Percentiles rank a stretch among this genome's conserved stretches.
phyloP scores from a whole-genome alignment of 1,140 invertebrate genomes.

The Panulirus ornatus region DNA sequence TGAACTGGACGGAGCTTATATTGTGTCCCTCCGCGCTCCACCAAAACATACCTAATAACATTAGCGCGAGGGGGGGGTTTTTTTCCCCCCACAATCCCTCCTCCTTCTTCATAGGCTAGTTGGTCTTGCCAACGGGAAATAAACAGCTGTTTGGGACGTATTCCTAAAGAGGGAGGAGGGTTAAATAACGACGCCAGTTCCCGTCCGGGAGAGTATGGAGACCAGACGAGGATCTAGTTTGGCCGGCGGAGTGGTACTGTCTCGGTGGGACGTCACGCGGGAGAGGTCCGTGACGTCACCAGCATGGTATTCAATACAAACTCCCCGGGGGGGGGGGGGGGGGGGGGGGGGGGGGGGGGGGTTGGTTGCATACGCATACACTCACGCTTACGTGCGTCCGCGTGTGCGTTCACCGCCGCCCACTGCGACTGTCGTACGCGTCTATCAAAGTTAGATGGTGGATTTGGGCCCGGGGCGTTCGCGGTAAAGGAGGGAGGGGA shows the following conservation, averaged over 20 bases:
- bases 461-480: background rate
- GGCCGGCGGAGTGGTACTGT: slow-evolving; percentile 60
- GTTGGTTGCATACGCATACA: slow-evolving; percentile 68
- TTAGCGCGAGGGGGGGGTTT: too few relatives aligned
- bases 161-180: too few relatives aligned
- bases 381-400: slow-evolving; percentile 38
- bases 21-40: slow-evolving; percentile 19
- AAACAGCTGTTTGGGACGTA: too few relatives aligned
- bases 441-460: background rate
- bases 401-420: background rate
- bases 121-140: background rate
- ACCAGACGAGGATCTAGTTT: slow-evolving; percentile 42
- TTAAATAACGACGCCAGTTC: background rate
- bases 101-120: background rate
- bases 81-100: too few relatives aligned
- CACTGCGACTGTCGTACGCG: background rate
- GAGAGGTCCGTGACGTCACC: slow-evolving; percentile 56
- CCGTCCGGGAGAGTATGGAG: background rate
- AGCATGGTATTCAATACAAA: slow-evolving; percentile 72
- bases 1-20: slow-evolving; percentile 44
- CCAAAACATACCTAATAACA: slow-evolving; percentile 49
- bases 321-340: too few relatives aligned
- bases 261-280: slow-evolving; percentile 43
- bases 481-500: too few relatives aligned
- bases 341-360: too few relatives aligned